A percentile compares a stretch with the other conserved stretches of the same genome.
These are phyloP conservation scores for Vesta saturnalis DNA, from an alignment of 2,888 invertebrate genomes.

Conservation along the genomic window DNA sequence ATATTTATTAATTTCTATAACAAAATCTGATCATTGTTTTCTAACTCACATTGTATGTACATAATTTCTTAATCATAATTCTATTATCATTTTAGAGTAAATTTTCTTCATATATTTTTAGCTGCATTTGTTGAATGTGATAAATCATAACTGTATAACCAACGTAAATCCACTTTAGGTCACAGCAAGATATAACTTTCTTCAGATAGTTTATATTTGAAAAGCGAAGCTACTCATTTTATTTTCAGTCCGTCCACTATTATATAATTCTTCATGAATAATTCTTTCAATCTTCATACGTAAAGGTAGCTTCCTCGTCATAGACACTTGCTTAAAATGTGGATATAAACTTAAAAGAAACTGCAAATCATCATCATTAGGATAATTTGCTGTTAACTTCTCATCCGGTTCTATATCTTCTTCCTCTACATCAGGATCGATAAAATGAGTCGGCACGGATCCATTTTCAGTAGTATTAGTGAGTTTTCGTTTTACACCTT, in stretches of 20 bases:
- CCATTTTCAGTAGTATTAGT: slow-evolving; percentile 2
- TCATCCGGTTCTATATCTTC: slow-evolving; percentile 16
- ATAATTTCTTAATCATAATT: too few species aligned
- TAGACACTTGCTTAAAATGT: slow-evolving; percentile 44
- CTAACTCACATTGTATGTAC: too few species aligned
- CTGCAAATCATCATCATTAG: slow-evolving; percentile 46
- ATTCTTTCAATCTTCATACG: slow-evolving; percentile 47
- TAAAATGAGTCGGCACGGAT: slow-evolving; percentile 1
- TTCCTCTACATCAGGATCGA: slow-evolving; percentile 10
- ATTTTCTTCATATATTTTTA: too few species aligned
- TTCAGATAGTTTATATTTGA: not conserved
- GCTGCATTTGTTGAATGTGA: too few species aligned
- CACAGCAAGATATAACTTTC: too few species aligned
- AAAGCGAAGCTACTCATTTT: not conserved
- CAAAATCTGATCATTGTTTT: too few species aligned
- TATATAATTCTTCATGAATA: slow-evolving; percentile 45
- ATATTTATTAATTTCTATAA: too few species aligned
- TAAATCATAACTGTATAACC: too few species aligned
- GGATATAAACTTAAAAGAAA: slow-evolving; percentile 46
- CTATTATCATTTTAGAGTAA: too few species aligned
- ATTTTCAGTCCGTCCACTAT: not conserved
- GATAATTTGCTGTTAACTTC: slow-evolving; percentile 20
- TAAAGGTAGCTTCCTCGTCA: slow-evolving; percentile 43
- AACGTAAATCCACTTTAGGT: too few species aligned
- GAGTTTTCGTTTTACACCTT: slow-evolving; percentile 18